These are phyloP conservation scores for Dermochelys coriacea DNA, from an alignment of 2,797 vertebrate genomes.

Conservation along the genomic window DNA sequence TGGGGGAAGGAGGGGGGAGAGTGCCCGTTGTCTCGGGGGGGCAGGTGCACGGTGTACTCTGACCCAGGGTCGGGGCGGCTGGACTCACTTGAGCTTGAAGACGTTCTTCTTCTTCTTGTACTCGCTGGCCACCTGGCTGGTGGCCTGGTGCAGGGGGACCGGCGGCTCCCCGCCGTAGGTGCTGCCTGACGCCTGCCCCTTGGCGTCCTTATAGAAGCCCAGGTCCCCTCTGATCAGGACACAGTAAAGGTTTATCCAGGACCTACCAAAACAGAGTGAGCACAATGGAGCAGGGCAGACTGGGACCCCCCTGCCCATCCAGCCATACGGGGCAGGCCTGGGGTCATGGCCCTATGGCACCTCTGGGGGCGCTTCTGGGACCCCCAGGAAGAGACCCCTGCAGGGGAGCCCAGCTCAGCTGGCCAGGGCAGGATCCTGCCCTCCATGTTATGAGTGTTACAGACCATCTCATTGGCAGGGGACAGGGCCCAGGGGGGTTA, in stretches of 20 bases:
- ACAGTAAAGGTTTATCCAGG: constrained; percentile 97
- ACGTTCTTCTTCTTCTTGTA: constrained; percentile 99
- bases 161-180: constrained; percentile 90
- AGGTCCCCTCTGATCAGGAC: constrained; percentile 94
- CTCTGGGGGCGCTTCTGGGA: too few species aligned
- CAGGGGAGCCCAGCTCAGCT: background rate
- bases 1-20: rapidly evolving
- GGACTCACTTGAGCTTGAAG: constrained; percentile 85
- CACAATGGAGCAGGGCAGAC: too few species aligned
- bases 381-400: background rate
- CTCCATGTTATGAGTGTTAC: too few species aligned
- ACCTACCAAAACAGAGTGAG: constrained; percentile 79
- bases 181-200: constrained; percentile 83
- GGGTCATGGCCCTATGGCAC: too few species aligned
- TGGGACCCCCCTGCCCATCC: background rate
- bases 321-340: too few species aligned
- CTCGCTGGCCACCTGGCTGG: constrained; percentile 91
- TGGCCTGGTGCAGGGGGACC: constrained; percentile 88
- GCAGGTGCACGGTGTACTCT: too few species aligned
- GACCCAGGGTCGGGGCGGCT: too few species aligned
- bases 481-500: too few species aligned
- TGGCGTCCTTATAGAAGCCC: constrained; percentile 96
- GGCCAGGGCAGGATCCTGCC: too few species aligned
- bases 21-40: too few species aligned
- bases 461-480: too few species aligned